Base-by-base conservation (phyloP, 2,888 invertebrate species). In the Limnephilus auricula region DNA sequence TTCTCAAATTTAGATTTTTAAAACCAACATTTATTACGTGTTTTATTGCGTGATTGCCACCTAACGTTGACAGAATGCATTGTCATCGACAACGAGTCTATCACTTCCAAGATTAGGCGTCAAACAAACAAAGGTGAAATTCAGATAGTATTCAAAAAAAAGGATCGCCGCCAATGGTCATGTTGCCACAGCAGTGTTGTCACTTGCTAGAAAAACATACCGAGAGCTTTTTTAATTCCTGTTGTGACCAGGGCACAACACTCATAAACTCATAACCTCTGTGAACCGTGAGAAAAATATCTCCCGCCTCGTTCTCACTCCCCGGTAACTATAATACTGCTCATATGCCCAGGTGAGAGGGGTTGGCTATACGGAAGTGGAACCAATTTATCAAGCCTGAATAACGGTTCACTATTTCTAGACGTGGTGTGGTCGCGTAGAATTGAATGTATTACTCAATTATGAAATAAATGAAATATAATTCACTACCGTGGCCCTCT, bases 301-400 rank as follows among this genome's bases (percentile, higher is more conserved):
- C 13, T 80, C 80, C 80, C 2, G n/a, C 3, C 31, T 9, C 32
- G 15, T 80, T 80, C 32, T 80, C 32, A 31, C 10, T 12, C 50
- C 15, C 31, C 10, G 31, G 80, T 13, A 31, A 32, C 65, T 31
- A 31, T 80, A 80, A 40, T 40, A 40, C 0, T 80, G 80, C 31
- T 18, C 37, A 18, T 18, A 65, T 65, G 65, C 0, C 65, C 83
- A 84, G 83, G 83, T 84, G 83, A 84, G 37, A 84, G 83, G 37
- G 34, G 65, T 50, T 50, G 50, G 65, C 65, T 65, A 40, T 34
- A 40, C 40, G 84, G 84, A 84, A 84, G 84, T n/a, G n/a, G 40
- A 84, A 13, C 84, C 37, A 84, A 37, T 84, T 84, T 84, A 40
- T 84, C 84, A 32, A n/a, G 37, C 84, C n/a, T 85, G 40, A 85